Evolutionary conservation across 2,888 invertebrate genomes (phyloP).

Genomic region (Andrena trimmerana): DNA sequence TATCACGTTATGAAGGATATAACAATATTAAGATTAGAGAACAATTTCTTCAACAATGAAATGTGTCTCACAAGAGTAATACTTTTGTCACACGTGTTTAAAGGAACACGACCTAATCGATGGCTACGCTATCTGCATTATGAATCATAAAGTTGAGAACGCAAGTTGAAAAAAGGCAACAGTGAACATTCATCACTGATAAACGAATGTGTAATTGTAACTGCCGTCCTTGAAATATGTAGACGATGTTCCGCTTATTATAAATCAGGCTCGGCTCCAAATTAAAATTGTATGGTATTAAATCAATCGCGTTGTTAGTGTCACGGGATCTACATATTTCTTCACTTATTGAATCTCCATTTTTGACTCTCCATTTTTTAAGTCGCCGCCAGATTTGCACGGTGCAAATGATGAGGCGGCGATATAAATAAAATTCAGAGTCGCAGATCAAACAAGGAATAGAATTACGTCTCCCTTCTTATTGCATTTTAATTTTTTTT

Average conservation of each 20-base stretch:
- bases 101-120: conserved; percentile 1
- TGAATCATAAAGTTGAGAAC: conserved; percentile 32
- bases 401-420: too few relatives aligned
- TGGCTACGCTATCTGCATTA: conserved; percentile 19
- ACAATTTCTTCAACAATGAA: neutral
- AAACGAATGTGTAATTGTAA: conserved; percentile 23
- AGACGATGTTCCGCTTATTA: neutral
- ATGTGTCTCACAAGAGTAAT: neutral
- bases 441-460: too few relatives aligned
- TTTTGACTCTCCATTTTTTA: too few relatives aligned
- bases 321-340: too few relatives aligned
- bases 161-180: neutral
- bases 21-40: too few relatives aligned
- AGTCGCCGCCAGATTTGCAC: too few relatives aligned
- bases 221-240: neutral
- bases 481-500: too few relatives aligned
- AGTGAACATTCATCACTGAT: conserved; percentile 1
- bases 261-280: neutral
- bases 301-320: too few relatives aligned
- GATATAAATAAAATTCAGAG: too few relatives aligned
- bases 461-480: too few relatives aligned
- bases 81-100: neutral
- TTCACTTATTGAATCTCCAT: too few relatives aligned
- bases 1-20: neutral
- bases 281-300: too few relatives aligned